Conservation (phyloP, 1,140 invertebrate species). For the Macrobrachium rosenbergii region DNA sequence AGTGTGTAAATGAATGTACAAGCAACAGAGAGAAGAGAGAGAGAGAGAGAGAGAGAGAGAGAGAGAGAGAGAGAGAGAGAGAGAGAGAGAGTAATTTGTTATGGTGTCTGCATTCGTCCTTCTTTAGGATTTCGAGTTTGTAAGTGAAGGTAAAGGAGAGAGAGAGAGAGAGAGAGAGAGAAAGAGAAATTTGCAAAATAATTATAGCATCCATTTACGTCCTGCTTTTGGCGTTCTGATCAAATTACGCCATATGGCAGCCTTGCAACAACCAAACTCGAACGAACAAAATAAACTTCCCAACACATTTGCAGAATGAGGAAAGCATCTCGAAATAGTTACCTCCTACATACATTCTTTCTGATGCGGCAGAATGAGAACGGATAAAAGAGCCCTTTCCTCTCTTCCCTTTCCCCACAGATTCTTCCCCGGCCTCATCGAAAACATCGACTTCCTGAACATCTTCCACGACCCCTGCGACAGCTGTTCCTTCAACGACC, state of each 20-base stretch:
- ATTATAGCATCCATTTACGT: background rate
- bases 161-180: constrained; percentile 29
- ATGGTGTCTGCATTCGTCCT: background rate
- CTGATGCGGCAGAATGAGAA: background rate
- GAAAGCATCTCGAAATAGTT: too few relatives aligned
- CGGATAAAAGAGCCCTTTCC: too few relatives aligned
- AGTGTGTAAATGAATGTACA: too few relatives aligned
- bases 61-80: too few relatives aligned
- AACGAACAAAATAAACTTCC: too few relatives aligned
- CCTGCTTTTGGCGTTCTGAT: background rate
- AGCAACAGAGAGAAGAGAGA: too few relatives aligned
- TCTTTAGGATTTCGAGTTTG: background rate
- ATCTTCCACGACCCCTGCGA: constrained; percentile 15
- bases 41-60: too few relatives aligned
- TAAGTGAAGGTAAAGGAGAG: background rate
- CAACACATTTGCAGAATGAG: background rate
- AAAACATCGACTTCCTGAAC: constrained; percentile 3
- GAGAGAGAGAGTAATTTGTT: too few relatives aligned
- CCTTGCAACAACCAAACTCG: background rate
- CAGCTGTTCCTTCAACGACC: constrained; percentile 25
- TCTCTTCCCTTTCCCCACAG: background rate
- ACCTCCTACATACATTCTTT: background rate
- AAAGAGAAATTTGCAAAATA: background rate
- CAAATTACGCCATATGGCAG: background rate
- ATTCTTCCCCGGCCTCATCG: background rate